phyloP scores from a whole-genome alignment of 2,113 vertebrate genomes.

The Macrotis lagotis region DNA sequence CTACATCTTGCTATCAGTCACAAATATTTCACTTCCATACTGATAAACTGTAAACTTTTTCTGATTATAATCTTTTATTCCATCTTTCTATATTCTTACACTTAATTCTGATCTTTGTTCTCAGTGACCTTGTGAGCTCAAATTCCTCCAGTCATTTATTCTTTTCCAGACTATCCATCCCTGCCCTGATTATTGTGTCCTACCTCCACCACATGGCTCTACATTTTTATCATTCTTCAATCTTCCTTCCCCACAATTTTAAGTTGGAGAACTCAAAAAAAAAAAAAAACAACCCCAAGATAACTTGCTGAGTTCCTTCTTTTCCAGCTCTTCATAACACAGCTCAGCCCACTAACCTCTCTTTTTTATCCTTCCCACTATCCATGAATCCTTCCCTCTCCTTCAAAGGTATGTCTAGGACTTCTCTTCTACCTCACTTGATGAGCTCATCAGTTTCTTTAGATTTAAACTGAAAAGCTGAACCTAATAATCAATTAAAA shows the following conservation, averaged over 20 bases:
- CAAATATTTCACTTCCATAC: neutral
- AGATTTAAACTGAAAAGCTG: neutral
- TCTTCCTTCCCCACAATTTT: neutral
- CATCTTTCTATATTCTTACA: neutral
- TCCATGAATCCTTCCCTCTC: neutral
- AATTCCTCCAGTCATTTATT: neutral
- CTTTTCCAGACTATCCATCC: neutral
- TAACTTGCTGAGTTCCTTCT: neutral
- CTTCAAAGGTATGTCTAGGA: neutral
- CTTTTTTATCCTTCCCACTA: too few species aligned
- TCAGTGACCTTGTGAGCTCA: neutral
- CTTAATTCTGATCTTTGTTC: neutral
- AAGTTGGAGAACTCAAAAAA: neutral
- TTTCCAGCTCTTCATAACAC: too few species aligned
- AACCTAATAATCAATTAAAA: neutral
- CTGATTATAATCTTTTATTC: neutral
- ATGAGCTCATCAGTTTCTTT: neutral
- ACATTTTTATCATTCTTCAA: neutral
- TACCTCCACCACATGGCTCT: neutral
- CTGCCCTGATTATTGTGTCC: neutral
- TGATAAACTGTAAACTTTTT: neutral
- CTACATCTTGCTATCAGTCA: neutral
- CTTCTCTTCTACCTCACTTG: neutral
- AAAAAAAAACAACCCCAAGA: too few species aligned
- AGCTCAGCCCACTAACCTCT: neutral